Base-by-base conservation (phyloP, 2,113 vertebrate species). In the Condylura cristata region DNA sequence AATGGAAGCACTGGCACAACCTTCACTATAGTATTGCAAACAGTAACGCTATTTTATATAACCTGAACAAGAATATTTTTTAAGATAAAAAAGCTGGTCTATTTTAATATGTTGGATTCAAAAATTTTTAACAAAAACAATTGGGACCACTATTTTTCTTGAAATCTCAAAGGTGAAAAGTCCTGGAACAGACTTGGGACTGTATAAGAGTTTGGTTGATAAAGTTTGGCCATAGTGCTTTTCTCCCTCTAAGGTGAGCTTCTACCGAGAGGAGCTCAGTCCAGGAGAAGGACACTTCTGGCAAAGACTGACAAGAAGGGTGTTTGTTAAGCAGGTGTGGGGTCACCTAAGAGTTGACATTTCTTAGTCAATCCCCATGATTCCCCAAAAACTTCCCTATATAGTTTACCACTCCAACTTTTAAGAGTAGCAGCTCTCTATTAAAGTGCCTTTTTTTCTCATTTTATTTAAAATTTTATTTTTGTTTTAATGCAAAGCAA, bases 1-100 rank as follows among this genome's bases (percentile, higher is more conserved):
- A 98, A 98, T 98, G 98, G 98, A 98, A 98, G 98, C 98, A 98
- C 98, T 98, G 98, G 98, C 98, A 98, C 98, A 98, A 98, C 98
- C 98, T 98, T 98, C 98, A 98, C 98, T 98, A 98, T 98, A 98
- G 98, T 98, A 98, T 98, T 98, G 98, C 98, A 98, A 98, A 98
- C 98, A 98, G 97, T 74, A 98, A 98, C 98, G 98, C 98, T 98
- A 98, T 96, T 97, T 98, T 97, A 97, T 84, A 89, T 91, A 96
- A 87, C 90, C 97, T 96, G 70, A 97, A 97, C 85, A 92, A 83
- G 86, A 94, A 90, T 0, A 56, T 96, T 88, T 96, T 97, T 98
- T 97, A 95, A 75, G 89, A 94, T 65, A 11, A 95, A 97, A 97
- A 97, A 97, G 41, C 72, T 96, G 93, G 94, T 94, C n/a, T 93